Conservation (phyloP, 2,113 vertebrate species). For the Aspidoscelis tigris region DNA sequence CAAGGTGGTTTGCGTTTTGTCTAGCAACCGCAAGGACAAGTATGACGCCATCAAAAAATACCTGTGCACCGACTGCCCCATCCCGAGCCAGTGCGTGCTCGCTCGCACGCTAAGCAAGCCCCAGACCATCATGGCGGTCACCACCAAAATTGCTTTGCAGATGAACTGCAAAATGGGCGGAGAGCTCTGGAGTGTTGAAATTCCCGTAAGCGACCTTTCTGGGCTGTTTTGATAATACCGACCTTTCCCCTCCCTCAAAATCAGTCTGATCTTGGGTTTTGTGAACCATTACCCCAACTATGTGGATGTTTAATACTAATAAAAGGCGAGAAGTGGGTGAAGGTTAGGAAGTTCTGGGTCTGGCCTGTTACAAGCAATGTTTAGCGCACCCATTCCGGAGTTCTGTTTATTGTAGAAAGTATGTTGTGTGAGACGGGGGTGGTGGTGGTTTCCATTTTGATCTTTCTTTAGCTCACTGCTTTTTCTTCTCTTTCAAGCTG, state of each 20-base stretch:
- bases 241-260: neutral
- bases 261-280: neutral
- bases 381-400: no score
- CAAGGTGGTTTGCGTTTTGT: conserved; percentile 90
- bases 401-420: neutral
- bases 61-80: conserved; percentile 90
- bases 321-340: no score
- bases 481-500: conserved; percentile 72
- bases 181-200: conserved; percentile 93
- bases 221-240: neutral
- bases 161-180: conserved; percentile 98
- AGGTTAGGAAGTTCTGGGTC: no score
- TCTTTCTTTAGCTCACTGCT: neutral
- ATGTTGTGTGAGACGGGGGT: no score
- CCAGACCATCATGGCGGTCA: conserved; percentile 84
- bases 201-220: conserved; percentile 82
- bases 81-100: conserved; percentile 93
- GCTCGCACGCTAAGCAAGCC: conserved; percentile 85
- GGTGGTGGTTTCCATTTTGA: neutral
- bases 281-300: neutral
- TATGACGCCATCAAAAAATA: conserved; percentile 94
- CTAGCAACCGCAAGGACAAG: conserved; percentile 89
- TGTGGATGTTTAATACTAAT: neutral
- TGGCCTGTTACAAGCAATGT: no score
- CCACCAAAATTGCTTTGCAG: conserved; percentile 93